A percentile compares a stretch with the other conserved stretches of the same genome.
Evolutionary conservation across 2,797 vertebrate species (phyloP).

Genomic region (Danio jaintianensis): DNA sequence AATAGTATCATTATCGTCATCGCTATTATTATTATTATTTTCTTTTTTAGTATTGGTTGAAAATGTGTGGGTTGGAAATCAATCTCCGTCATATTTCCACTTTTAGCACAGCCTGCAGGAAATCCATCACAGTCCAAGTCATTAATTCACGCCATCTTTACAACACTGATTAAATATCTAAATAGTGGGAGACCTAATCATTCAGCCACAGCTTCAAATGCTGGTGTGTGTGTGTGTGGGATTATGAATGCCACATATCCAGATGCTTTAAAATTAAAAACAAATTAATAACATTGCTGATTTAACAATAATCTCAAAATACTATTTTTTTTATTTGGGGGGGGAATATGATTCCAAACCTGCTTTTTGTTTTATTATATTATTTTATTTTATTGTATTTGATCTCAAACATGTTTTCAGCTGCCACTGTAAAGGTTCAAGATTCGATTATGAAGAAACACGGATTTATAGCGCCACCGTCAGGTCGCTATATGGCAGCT

Average conservation of each 20-base stretch:
- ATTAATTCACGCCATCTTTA: not conserved
- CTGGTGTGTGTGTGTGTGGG: too few species aligned
- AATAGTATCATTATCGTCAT: not conserved
- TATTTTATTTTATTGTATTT: not conserved
- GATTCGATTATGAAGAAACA: not conserved
- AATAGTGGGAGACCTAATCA: not conserved
- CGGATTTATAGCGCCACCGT: constrained; percentile 6
- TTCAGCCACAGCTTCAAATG: not conserved
- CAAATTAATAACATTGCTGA: too few species aligned
- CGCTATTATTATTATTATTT: too few species aligned
- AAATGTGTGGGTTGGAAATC: not conserved
- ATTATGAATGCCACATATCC: not conserved
- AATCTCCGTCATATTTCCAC: not conserved
- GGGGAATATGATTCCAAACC: too few species aligned
- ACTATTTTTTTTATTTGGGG: too few species aligned
- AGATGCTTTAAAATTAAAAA: not conserved
- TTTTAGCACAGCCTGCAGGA: not conserved
- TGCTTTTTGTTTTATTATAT: not conserved
- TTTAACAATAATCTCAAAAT: too few species aligned
- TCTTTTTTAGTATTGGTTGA: not conserved
- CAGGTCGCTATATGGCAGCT: not conserved
- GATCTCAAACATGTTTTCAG: not conserved
- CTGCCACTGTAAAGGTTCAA: not conserved
- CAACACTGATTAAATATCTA: not conserved
- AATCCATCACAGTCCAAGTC: constrained; percentile 11